Evolutionary conservation across 2,113 vertebrate species (phyloP).

Genomic region (Hemiscyllium ocellatum): DNA sequence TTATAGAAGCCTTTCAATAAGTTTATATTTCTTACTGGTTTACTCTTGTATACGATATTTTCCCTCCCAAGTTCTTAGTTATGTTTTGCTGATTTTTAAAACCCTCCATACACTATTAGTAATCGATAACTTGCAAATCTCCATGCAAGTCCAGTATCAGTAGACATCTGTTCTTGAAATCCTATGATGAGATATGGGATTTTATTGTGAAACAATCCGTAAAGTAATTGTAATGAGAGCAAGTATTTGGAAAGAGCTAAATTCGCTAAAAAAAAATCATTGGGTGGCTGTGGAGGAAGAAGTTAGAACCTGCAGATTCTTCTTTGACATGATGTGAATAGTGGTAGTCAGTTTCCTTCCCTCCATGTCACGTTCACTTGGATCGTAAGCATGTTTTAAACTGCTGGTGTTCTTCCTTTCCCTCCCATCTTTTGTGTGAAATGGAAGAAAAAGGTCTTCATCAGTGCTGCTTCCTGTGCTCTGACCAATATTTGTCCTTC

Average conservation of each 20-base stretch:
- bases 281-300: background rate
- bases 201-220: background rate
- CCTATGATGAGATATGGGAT: background rate
- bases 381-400: background rate
- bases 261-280: background rate
- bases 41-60: background rate
- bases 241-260: background rate
- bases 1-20: background rate
- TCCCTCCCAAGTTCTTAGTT: background rate
- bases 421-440: background rate
- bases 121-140: background rate
- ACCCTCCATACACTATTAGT: background rate
- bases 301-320: background rate
- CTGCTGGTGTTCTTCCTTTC: background rate
- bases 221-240: background rate
- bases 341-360: background rate
- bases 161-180: background rate
- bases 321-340: background rate
- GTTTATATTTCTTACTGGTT: background rate
- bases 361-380: background rate
- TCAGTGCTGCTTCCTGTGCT: no score
- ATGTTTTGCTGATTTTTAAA: no score
- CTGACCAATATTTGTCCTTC: no score
- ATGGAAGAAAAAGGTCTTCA: no score
- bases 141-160: background rate